Evolutionary conservation across 2,113 vertebrate genomes (phyloP), one percentile per base, ranked within the genome.

Genomic region (Leucopsar rothschildi): DNA sequence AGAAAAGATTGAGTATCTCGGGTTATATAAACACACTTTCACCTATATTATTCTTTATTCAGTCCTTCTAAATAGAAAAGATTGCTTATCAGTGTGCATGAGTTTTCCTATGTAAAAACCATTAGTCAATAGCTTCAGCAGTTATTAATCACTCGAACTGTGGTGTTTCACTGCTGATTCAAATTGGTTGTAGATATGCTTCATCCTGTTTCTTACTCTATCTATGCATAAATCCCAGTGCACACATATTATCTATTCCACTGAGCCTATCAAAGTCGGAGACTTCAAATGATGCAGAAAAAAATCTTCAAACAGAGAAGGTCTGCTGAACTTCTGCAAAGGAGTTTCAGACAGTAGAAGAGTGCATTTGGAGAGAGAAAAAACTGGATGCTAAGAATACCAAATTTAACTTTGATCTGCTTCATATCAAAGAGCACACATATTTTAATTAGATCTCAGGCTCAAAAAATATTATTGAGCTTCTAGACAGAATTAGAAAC

Each of bases 401-500:
- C 35, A 79, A 79, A 79, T 90, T 70, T 91, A 65, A 86, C 88
- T 97, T 96, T 95, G 89, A 95, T 95, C 87, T 92, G 11, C 39
- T 93, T 90, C 59, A 78, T 86, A 88, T 89, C 55, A 94, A 96
- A 95, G 82, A 86, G 52, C 56, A 44, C 63, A 66, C 37, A 77
- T 61, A 92, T 92, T 97, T 95, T 96, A 97, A 93, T 95, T 97
- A 90, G 84, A 56, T 90, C 57, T 89, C n/a, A 79, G 49, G n/a
- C 66, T 91, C 39, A 55, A 84, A 86, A 90, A 79, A 70, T 80
- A 60, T 42, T 90, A 82, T 45, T 89, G 69, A 37, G 6, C 53
- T 84, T 65, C 35, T 47, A 94, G 90, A 82, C 56, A 91, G 79
- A 96, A 94, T 95, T 96, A 89, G 94, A 92, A 94, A 91, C 68